phyloP scores from a whole-genome alignment of 2,113 vertebrate species.

The Holacanthus passer region DNA sequence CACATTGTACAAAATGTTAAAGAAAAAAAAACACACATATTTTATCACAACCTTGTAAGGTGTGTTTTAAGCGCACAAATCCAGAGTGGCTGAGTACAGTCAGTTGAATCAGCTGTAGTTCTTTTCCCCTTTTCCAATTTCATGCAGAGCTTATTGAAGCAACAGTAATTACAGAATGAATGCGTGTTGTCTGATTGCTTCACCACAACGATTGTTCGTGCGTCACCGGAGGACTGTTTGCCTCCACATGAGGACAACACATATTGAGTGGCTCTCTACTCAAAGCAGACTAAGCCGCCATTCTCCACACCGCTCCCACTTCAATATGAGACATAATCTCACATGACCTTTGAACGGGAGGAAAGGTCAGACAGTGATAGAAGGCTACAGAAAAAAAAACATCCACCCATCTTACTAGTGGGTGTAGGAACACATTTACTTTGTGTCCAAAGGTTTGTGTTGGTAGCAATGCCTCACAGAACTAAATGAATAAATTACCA shows the following conservation, averaged over 20 bases:
- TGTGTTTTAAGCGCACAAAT: background rate
- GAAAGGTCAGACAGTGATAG: constrained; percentile 16
- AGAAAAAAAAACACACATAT: too few species aligned
- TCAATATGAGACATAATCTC: constrained; percentile 23
- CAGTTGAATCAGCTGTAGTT: background rate
- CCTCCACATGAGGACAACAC: constrained; percentile 9
- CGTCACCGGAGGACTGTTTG: constrained; percentile 27
- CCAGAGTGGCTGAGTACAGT: background rate
- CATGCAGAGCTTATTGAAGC: constrained; percentile 18
- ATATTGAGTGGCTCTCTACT: background rate
- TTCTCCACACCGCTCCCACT: constrained; percentile 4
- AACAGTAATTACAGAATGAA: constrained; percentile 35
- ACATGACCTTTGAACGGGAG: constrained; percentile 23
- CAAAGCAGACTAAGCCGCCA: constrained; percentile 23
- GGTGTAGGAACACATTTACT: constrained; percentile 17
- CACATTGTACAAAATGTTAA: background rate
- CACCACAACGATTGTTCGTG: background rate
- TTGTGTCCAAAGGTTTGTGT: constrained; percentile 1
- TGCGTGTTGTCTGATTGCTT: background rate
- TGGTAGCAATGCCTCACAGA: background rate
- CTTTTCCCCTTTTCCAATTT: background rate
- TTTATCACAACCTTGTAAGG: too few species aligned
- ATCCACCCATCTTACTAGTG: background rate
- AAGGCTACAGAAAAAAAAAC: constrained; percentile 5
- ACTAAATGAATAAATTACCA: constrained; percentile 25